Base-by-base conservation (phyloP, 2,797 vertebrate species). In the Anolis apletophallus region DNA sequence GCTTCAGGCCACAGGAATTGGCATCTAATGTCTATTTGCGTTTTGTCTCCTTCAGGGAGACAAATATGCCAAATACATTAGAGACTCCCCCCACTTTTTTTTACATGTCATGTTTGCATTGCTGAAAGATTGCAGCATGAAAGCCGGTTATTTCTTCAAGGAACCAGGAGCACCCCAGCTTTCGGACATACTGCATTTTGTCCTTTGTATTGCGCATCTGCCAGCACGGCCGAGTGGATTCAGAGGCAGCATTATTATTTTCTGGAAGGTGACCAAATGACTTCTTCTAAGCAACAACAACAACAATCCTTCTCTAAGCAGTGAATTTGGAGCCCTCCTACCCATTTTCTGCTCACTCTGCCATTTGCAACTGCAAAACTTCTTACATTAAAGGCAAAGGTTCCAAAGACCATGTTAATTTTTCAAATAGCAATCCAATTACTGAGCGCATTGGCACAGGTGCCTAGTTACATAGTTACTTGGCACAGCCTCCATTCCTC, bases 381-480 rank as follows among this genome's bases (percentile, higher is more conserved):
- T 86, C 84, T 1, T 83, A 64, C 85, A 50, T 17, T 83, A 80
- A 94, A 93, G 0, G 74, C 36, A 0, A 87, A 94, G 76, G 91
- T 88, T 93, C 92, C 87, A 86, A 93, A 93, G 92, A 40, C 87
- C 6, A 0, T 91, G 93, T 94, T 67, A 88, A 96, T 96, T 95
- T 97, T 94, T 96, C 95, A 94, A 95, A 96, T 94, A 95, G 95
- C 96, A 93, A 94, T 94, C 93, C 90, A 90, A 95, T 96, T 94
- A 96, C 94, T 82, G 84, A 94, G 94, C 94, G 90, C 93, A 76
- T 83, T 94, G 96, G 95, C 96, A 96, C 95, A 94, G 90, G 94
- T 94, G 91, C 93, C 93, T 67, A 0, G 93, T 95, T 96, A 95
- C 96, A 94, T 83, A 93, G 84, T 50, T 67, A 88, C 94, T 96